Percentiles rank a stretch among this genome's conserved stretches.
phyloP scores from a whole-genome alignment of 1,140 invertebrate genomes.

The Formica selysi region DNA sequence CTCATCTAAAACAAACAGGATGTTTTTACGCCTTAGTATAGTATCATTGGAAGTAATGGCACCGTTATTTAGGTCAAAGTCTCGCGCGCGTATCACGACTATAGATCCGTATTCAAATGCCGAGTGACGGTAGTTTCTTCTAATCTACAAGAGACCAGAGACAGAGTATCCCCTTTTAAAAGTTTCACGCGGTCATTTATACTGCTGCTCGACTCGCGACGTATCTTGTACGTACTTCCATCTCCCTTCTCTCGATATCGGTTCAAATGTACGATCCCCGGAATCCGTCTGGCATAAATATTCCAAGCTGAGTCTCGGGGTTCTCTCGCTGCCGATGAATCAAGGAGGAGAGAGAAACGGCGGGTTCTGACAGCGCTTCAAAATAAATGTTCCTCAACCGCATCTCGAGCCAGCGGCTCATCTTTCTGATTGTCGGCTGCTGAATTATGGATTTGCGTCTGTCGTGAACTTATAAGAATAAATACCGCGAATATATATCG shows the following conservation, averaged over 20 bases:
- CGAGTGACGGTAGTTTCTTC: slow-evolving; percentile 9
- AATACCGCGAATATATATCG: slow-evolving; percentile 55
- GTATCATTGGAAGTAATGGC: slow-evolving; percentile 21
- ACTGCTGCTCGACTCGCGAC: slow-evolving; percentile 48
- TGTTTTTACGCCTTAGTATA: background rate
- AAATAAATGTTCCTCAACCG: slow-evolving; percentile 61
- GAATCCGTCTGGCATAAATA: slow-evolving; percentile 54
- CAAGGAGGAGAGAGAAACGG: background rate
- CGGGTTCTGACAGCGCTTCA: slow-evolving; percentile 52
- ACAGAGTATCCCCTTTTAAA: slow-evolving; percentile 34
- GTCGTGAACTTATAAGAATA: slow-evolving; percentile 59
- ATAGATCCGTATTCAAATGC: slow-evolving; percentile 50
- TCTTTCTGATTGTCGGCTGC: slow-evolving; percentile 56
- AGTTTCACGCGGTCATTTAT: slow-evolving; percentile 60
- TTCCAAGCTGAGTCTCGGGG: slow-evolving; percentile 32
- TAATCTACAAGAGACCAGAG: slow-evolving; percentile 37
- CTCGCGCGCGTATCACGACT: slow-evolving; percentile 12
- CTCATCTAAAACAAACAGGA: background rate
- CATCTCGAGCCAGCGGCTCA: slow-evolving; percentile 26
- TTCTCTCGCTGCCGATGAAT: slow-evolving; percentile 50
- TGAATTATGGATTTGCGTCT: slow-evolving; percentile 59
- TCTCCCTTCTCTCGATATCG: slow-evolving; percentile 10
- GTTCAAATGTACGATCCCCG: slow-evolving; percentile 41
- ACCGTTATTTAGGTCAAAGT: slow-evolving; percentile 7
- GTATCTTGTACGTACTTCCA: slow-evolving; percentile 37